Conservation (phyloP, 1,140 invertebrate species). For the Bemisia tabaci region DNA sequence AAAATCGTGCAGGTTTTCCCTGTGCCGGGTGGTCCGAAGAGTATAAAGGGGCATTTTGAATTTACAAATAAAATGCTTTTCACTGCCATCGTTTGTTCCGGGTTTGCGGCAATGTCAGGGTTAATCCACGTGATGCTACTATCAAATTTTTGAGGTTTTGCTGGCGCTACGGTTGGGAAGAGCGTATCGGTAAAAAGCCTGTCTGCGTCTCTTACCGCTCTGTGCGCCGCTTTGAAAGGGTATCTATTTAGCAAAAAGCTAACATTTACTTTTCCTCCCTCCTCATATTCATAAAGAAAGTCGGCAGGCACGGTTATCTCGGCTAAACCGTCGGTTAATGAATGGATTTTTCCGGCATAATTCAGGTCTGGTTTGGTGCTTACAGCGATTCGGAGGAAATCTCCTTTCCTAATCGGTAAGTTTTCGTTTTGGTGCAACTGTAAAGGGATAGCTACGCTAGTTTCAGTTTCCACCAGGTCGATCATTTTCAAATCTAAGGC, state of each 20-base stretch:
- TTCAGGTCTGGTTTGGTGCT: background rate
- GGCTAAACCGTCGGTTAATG: background rate
- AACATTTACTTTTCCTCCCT: background rate
- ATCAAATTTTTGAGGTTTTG: background rate
- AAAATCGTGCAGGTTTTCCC: background rate
- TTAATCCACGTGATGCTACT: background rate
- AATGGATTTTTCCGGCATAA: background rate
- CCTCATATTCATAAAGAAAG: background rate
- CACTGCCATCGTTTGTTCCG: background rate
- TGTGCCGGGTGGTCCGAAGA: background rate
- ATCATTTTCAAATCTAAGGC: background rate
- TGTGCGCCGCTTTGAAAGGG: background rate
- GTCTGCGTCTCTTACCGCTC: background rate
- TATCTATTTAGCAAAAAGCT: background rate
- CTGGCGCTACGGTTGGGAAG: background rate
- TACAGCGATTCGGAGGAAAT: background rate
- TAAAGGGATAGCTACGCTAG: background rate
- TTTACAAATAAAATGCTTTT: background rate
- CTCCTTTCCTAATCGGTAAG: background rate
- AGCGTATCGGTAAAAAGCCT: background rate
- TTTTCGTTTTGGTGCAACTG: background rate
- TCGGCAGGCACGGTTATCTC: background rate
- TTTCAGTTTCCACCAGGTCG: background rate
- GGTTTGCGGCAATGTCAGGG: background rate
- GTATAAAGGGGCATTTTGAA: slow-evolving; percentile 44